These are phyloP conservation scores for Cuniculus paca DNA, from an alignment of 2,797 vertebrate genomes.

Conservation along the genomic window DNA sequence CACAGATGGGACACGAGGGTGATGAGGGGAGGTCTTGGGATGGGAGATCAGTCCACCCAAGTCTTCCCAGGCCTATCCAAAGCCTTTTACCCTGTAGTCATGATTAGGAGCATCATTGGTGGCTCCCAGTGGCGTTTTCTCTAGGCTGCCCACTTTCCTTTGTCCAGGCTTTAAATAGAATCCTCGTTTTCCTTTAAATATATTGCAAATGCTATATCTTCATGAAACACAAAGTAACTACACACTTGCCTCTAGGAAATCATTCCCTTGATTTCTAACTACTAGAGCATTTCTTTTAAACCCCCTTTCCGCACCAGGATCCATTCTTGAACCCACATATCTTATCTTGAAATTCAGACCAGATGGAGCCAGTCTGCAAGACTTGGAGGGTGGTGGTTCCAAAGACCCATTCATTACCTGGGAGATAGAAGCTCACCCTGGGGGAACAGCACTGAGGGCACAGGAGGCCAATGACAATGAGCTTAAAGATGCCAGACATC, in stretches of 20 bases:
- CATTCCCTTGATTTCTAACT: background rate
- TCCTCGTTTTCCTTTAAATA: background rate
- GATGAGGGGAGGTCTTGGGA: background rate
- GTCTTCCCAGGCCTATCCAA: no score
- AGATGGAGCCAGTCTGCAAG: background rate
- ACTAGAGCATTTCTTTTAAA: no score
- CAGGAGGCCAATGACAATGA: background rate
- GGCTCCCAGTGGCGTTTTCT: background rate
- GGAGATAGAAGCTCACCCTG: background rate
- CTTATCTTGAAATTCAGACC: background rate
- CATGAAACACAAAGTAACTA: background rate
- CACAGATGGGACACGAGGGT: background rate
- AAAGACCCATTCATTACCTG: background rate
- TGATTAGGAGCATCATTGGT: fast-evolving
- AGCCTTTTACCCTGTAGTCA: background rate
- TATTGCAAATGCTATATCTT: background rate
- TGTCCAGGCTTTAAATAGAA: background rate
- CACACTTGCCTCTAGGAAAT: background rate
- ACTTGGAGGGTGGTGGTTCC: background rate
- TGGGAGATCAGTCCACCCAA: no score
- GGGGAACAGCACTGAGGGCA: background rate
- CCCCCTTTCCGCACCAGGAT: background rate
- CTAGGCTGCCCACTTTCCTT: background rate
- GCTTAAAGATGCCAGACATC: background rate
- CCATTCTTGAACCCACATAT: background rate